Conservation (phyloP, 2,888 invertebrate genomes). For the Smittia aterrima region DNA sequence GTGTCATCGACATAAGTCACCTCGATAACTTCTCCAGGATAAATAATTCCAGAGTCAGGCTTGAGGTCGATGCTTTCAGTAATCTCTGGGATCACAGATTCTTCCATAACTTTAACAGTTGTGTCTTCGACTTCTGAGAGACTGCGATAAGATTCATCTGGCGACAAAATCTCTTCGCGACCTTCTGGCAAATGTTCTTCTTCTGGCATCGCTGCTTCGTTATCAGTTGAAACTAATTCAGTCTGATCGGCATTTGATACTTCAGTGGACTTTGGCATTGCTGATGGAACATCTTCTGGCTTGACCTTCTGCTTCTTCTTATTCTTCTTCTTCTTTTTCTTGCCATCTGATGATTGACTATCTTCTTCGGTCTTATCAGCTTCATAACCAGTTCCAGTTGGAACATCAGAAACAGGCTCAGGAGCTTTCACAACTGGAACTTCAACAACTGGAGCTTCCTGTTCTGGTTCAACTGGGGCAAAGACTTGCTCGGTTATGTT, state of each 20-base stretch:
- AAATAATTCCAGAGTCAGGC: constrained; percentile 58
- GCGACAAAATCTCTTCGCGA: constrained; percentile 57
- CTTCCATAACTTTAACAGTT: constrained; percentile 66
- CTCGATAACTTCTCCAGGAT: constrained; percentile 52
- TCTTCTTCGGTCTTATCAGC: constrained; percentile 45
- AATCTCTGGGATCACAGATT: constrained; percentile 60
- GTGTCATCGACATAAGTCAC: constrained; percentile 51
- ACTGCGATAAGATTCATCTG: constrained; percentile 61
- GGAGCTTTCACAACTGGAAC: constrained; percentile 54
- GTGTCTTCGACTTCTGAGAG: constrained; percentile 61
- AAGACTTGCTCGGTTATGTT: constrained; percentile 48
- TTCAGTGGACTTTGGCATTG: constrained; percentile 56
- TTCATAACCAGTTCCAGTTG: constrained; percentile 63
- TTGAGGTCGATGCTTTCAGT: constrained; percentile 52
- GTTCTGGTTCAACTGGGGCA: constrained; percentile 47
- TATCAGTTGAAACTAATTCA: constrained; percentile 45
- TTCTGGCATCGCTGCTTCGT: constrained; percentile 46
- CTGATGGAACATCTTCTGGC: constrained; percentile 55
- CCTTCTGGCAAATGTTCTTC: constrained; percentile 45
- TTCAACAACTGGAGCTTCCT: constrained; percentile 54
- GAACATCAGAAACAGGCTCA: constrained; percentile 46
- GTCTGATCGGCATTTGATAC: constrained; percentile 50
- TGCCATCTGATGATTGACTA: constrained; percentile 48
- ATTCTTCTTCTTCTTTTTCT: constrained; percentile 56
- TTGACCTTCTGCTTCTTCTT: constrained; percentile 57